Percentiles rank a stretch among this genome's conserved stretches.
These are phyloP conservation scores for Eubasilissa splendida DNA, from an alignment of 2,888 invertebrate species.

Conservation along the genomic window DNA sequence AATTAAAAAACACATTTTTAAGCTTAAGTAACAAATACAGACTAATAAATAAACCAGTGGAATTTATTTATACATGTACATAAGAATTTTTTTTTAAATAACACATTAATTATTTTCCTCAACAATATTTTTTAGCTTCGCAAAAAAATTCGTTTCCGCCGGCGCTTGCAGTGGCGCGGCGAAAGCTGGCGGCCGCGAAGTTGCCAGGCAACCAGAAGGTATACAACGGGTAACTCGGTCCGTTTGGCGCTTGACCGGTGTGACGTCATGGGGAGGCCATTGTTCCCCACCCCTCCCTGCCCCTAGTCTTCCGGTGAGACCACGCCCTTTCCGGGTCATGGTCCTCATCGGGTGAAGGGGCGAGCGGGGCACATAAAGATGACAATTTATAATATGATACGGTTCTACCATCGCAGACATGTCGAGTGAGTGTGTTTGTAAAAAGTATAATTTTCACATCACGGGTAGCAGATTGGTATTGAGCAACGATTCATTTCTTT, in stretches of 20 bases:
- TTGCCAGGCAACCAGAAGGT: slow-evolving; percentile 57
- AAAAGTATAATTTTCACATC: too few relatives aligned
- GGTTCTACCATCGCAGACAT: too few relatives aligned
- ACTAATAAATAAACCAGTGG: not conserved
- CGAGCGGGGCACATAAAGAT: slow-evolving; percentile 11
- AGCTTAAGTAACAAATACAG: not conserved
- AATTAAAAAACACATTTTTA: not conserved
- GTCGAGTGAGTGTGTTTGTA: too few relatives aligned
- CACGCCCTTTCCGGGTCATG: slow-evolving; percentile 46
- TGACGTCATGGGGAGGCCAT: slow-evolving; percentile 54
- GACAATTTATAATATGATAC: not conserved
- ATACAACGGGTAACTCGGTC: slow-evolving; percentile 44
- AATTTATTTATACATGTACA: not conserved
- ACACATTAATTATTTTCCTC: not conserved
- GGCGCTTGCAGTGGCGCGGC: slow-evolving; percentile 27
- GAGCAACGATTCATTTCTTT: too few relatives aligned
- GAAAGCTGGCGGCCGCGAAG: slow-evolving; percentile 50
- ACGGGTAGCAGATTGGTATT: too few relatives aligned
- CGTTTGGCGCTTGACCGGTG: slow-evolving; percentile 52
- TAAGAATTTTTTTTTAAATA: not conserved
- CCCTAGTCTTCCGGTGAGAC: slow-evolving; percentile 11
- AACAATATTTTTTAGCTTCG: not conserved
- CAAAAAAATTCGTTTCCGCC: not conserved
- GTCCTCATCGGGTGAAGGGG: slow-evolving; percentile 38
- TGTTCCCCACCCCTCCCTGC: slow-evolving; percentile 31